Conservation (phyloP, 2,797 vertebrate species). For the Eulemur rubriventer region DNA sequence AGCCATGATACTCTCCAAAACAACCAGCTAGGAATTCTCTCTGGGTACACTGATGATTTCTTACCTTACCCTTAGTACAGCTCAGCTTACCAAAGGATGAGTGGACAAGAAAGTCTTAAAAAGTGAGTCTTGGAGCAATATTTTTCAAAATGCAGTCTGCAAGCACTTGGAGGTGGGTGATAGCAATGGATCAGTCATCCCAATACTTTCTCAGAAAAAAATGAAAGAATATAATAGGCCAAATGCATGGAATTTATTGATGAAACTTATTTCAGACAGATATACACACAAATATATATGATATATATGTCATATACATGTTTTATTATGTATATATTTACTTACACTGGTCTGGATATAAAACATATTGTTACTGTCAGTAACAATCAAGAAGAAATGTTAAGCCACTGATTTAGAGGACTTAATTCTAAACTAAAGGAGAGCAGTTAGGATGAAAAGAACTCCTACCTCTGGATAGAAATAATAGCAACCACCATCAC, state of each 20-base stretch:
- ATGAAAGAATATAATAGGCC: background rate
- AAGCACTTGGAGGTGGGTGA: accelerated
- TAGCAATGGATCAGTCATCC: background rate
- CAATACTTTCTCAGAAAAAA: background rate
- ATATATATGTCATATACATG: background rate
- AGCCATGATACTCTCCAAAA: background rate
- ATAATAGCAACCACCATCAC: background rate
- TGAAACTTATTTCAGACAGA: background rate
- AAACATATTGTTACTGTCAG: background rate
- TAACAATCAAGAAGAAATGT: background rate
- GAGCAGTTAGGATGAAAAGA: background rate
- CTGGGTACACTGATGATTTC: background rate
- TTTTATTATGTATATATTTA: background rate
- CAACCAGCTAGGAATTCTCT: background rate
- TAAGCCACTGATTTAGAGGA: background rate
- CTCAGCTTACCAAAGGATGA: background rate
- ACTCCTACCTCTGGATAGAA: background rate
- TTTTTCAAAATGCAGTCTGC: background rate
- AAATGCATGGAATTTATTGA: background rate
- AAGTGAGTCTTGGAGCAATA: background rate
- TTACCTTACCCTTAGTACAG: background rate
- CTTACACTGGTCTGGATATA: background rate
- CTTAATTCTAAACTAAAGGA: background rate
- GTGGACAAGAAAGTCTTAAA: background rate
- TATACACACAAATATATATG: background rate